Evolutionary conservation across 2,888 invertebrate species (phyloP).

Genomic region (Agrenia bidenticulata): DNA sequence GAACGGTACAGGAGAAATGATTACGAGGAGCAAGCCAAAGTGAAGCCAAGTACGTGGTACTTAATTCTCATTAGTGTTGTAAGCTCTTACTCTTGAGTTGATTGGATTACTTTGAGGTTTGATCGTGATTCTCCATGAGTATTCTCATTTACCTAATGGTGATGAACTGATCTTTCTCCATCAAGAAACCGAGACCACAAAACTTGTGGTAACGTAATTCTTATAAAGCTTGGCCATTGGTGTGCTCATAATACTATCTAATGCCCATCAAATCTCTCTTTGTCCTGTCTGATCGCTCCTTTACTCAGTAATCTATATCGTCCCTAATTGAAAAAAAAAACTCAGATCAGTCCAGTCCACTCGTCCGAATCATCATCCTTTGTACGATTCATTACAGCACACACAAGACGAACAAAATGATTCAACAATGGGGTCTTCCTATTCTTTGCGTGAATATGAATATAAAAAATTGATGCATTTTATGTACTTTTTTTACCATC

Average conservation of each 20-base stretch:
- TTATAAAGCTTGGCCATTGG: background rate
- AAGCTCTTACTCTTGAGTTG: constrained; percentile 30
- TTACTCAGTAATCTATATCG: constrained; percentile 1
- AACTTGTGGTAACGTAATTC: background rate
- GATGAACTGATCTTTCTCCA: constrained; percentile 34
- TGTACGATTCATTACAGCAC: constrained; percentile 12
- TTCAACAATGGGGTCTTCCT: constrained; percentile 5
- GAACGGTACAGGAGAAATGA: constrained; percentile 13
- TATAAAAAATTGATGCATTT: too few relatives aligned
- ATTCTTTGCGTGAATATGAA: background rate
- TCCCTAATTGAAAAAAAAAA: constrained; percentile 4
- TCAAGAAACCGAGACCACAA: constrained; percentile 4
- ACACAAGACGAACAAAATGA: constrained; percentile 22
- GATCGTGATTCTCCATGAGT: constrained; percentile 48
- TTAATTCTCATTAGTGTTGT: constrained; percentile 45
- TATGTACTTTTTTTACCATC: too few relatives aligned
- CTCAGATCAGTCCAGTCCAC: constrained; percentile 11
- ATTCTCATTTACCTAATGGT: constrained; percentile 38
- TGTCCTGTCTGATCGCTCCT: constrained; percentile 17
- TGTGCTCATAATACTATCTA: background rate
- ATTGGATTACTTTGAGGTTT: constrained; percentile 39
- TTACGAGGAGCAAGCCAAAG: background rate
- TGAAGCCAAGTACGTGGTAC: constrained; percentile 18
- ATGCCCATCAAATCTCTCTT: constrained; percentile 6
- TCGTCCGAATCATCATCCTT: constrained; percentile 10